Base-by-base conservation (phyloP, 2,113 vertebrate species). In the Oceanites oceanicus region DNA sequence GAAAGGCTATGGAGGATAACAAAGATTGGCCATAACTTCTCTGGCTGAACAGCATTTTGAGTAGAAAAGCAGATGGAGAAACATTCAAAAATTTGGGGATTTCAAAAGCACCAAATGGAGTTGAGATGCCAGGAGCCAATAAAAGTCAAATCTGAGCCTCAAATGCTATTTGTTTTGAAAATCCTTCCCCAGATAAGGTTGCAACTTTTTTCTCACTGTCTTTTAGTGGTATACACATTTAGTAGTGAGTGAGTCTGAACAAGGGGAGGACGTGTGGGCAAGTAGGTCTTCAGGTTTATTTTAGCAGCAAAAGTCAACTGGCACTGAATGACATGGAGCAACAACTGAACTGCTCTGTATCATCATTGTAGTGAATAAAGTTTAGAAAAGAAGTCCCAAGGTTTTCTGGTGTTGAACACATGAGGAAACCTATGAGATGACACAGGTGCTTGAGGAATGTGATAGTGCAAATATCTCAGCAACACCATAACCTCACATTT, bases 211-310 rank as follows among this genome's bases (percentile, higher is more conserved):
- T n/a, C 36, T 79, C 11, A 0, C 23, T 44, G 36, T 7, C 21
- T 53, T 36, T 44, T 1, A 9, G n/a, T 10, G 15, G 38, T 32
- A 4, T 13, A n/a, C 25, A 11, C 22, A 0, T 22, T 38, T 9
- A 36, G 26, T 40, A 18, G 34, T 10, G 27, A 4, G 8, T 5
- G 65, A 12, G 68, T 29, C 52, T 68, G 53, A 12, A 9, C 19
- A 42, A 65, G 71, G 30, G 53, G 59, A 72, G 47, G 42, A 15
- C 42, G 61, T 36, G 25, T 8, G 18, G 26, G 40, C 44, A 47
- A 15, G 62, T 3, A 25, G 38, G 32, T 52, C 75, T 44, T 62
- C 16, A 22, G n/a, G n/a, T 49, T 59, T 78, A 10, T 19, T 49
- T 62, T 20, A 50, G 21, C n/a, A 50, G 15, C 18, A 38, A 47